Base-by-base conservation (phyloP, 2,888 invertebrate genomes). In the Urechis unicinctus region DNA sequence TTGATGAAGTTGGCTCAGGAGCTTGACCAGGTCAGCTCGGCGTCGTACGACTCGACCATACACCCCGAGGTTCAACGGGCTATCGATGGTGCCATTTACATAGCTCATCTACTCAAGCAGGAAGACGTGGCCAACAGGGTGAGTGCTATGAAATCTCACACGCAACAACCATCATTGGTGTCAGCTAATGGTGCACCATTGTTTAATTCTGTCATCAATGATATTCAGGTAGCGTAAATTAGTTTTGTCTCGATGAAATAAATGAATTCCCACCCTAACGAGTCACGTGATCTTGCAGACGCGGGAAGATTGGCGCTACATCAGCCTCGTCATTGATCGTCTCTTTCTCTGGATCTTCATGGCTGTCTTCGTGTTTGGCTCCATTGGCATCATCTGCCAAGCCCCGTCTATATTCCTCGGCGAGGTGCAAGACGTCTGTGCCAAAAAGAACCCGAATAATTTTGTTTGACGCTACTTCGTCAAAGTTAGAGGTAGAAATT, bases 231-330 rank as follows among this genome's bases (percentile, higher is more conserved):
- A n/a, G n/a, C n/a, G n/a, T n/a, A n/a, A n/a, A n/a, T n/a, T n/a
- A n/a, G n/a, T n/a, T n/a, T n/a, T n/a, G n/a, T n/a, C n/a, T n/a
- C n/a, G n/a, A n/a, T n/a, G n/a, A n/a, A n/a, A n/a, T n/a, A n/a
- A n/a, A n/a, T n/a, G n/a, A n/a, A n/a, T n/a, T n/a, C n/a, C n/a
- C n/a, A n/a, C n/a, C n/a, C n/a, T n/a, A n/a, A n/a, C n/a, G n/a
- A n/a, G n/a, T n/a, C n/a, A n/a, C n/a, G n/a, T n/a, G n/a, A n/a
- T n/a, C n/a, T 9, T 24, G 2, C 52, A 75, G 75, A 67, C 69
- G 22, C 64, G 69, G 42, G 74, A 76, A 59, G 76, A 76, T 60
- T 76, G 76, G 76, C 75, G 75, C 57, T 76, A 74, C 57, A 72
- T 75, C n/a, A 75, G 75, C 43, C 70, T 75, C 70, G 75, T 76